A percentile compares a stretch with the other conserved stretches of the same genome.
Evolutionary conservation across 2,113 vertebrate species (phyloP).

Genomic region (Sceloporus undulatus): DNA sequence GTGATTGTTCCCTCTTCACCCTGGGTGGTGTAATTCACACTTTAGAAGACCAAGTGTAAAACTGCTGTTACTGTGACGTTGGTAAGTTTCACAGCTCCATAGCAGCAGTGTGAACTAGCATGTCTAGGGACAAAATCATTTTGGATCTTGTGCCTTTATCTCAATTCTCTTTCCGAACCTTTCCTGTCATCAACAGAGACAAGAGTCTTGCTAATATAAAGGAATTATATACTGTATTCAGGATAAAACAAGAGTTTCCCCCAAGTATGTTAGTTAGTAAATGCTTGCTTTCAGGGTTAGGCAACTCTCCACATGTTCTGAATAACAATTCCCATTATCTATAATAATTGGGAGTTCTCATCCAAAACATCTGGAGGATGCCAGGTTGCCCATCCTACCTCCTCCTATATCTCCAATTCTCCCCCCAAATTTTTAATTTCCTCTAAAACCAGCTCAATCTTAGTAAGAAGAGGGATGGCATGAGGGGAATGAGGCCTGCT

Average conservation of each 20-base stretch:
- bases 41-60: slow-evolving; percentile 26
- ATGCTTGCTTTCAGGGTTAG: too few relatives aligned
- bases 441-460: background rate
- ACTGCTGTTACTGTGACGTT: slow-evolving; percentile 31
- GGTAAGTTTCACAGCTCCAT: slow-evolving; percentile 33
- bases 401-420: background rate
- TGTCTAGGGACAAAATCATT: background rate
- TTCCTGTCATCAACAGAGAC: background rate
- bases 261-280: background rate
- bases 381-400: background rate
- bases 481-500: too few relatives aligned
- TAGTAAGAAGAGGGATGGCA: background rate
- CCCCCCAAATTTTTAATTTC: background rate
- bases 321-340: background rate
- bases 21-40: slow-evolving; percentile 38
- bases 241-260: background rate
- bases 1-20: slow-evolving; percentile 29
- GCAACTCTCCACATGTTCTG: background rate
- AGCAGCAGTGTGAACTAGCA: slow-evolving; percentile 7
- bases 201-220: background rate
- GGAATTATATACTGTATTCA: too few relatives aligned
- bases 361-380: background rate
- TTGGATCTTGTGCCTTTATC: slow-evolving; percentile 13
- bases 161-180: background rate
- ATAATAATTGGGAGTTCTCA: background rate